Percentiles rank a stretch among this genome's conserved stretches.
Evolutionary conservation across 2,797 vertebrate genomes (phyloP).

Genomic region (Craterocephalus amniculus): DNA sequence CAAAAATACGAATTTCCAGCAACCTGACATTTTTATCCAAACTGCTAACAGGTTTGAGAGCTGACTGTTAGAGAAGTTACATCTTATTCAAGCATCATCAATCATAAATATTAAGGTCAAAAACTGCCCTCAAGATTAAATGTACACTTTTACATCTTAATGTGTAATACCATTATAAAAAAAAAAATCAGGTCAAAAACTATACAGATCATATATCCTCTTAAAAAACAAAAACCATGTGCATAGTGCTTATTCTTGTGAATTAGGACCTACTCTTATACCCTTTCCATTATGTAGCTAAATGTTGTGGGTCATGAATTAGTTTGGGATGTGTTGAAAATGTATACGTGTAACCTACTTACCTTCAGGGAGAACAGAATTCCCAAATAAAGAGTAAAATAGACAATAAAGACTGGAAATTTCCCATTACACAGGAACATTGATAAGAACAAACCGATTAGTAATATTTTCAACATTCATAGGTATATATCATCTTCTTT

Average conservation of each 20-base stretch:
- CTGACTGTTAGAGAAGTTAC: constrained; percentile 23
- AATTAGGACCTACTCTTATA: not conserved
- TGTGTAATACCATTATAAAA: not conserved
- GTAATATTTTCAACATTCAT: constrained; percentile 18
- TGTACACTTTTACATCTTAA: constrained; percentile 35
- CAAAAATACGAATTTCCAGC: constrained; percentile 33
- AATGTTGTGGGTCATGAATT: constrained; percentile 1
- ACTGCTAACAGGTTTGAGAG: constrained; percentile 29
- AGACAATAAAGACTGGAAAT: constrained; percentile 11
- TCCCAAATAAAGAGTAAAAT: constrained; percentile 14
- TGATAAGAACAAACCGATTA: constrained; percentile 3
- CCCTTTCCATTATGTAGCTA: not conserved
- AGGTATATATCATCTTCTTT: constrained; percentile 26
- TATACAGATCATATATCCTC: not conserved
- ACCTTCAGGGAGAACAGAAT: constrained; percentile 18
- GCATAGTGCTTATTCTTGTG: not conserved
- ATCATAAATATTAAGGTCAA: constrained; percentile 38
- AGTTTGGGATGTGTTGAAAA: constrained; percentile 15
- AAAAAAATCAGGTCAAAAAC: not conserved
- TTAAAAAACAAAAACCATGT: not conserved
- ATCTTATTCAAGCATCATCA: constrained; percentile 12
- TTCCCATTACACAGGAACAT: not conserved
- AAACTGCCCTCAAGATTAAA: constrained; percentile 30
- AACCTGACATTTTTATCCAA: constrained; percentile 40
- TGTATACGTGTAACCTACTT: constrained; percentile 15